Evolutionary conservation across 2,888 invertebrate genomes (phyloP).

Genomic region (Chloroclystis v-ata): DNA sequence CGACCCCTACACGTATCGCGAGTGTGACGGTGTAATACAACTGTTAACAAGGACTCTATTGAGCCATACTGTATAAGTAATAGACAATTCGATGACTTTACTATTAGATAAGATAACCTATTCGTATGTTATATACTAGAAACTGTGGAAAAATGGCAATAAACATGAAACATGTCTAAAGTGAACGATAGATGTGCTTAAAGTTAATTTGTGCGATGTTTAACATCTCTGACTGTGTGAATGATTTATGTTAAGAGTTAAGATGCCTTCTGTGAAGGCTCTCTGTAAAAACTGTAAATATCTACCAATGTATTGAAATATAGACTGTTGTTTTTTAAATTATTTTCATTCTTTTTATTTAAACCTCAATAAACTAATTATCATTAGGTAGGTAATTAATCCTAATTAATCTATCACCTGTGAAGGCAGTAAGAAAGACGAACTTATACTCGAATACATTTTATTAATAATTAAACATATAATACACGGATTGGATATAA

Average conservation of each 20-base stretch:
- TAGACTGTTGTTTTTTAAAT: conserved; percentile 59
- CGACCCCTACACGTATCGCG: conserved; percentile 66
- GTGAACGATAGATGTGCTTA: background rate
- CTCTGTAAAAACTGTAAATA: conserved; percentile 68
- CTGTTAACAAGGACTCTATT: background rate
- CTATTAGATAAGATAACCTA: no score
- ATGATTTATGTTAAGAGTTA: conserved; percentile 37
- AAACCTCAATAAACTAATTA: conserved; percentile 2
- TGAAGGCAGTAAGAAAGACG: background rate
- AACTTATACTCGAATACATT: conserved; percentile 46
- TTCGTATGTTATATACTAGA: no score
- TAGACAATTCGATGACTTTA: background rate
- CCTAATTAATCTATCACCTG: no score
- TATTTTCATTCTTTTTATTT: conserved; percentile 30
- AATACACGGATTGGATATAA: conserved; percentile 54
- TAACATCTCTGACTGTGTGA: conserved; percentile 28
- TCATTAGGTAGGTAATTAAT: no score
- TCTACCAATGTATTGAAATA: conserved; percentile 46
- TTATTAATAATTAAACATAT: conserved; percentile 64
- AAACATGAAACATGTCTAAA: background rate
- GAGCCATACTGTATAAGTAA: background rate
- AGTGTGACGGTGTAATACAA: conserved; percentile 42
- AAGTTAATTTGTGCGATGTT: conserved; percentile 22
- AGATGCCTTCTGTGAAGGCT: conserved; percentile 74
- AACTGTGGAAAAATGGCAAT: background rate